Evolutionary conservation across 2,113 vertebrate species (phyloP), one percentile per base, ranked within the genome.

Genomic region (Lagenorhynchus albirostris): DNA sequence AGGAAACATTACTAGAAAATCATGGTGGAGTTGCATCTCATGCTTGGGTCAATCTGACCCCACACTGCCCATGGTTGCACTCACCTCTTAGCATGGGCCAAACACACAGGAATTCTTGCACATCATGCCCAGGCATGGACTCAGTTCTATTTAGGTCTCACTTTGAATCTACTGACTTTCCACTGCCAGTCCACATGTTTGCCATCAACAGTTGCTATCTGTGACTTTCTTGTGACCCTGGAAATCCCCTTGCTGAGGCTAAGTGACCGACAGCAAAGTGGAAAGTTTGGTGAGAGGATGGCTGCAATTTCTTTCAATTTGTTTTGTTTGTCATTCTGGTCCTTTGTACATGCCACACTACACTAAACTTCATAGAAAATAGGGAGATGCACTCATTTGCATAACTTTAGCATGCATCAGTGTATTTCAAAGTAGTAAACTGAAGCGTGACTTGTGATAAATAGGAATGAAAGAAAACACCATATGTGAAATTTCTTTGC

Each of bases 51-150:
- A 29, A 0, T 74, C 70, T 89, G 71, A 15, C 67, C 17, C 14
- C 17, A 41, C 20, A 41, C 26, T 4, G 0, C 3, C 20, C 0
- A 5, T 7, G 14, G 3, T 9, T 62, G 76, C 38, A 31, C 13
- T 88, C 33, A 1, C 60, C 13, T 18, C 44, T 0, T 10, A 2
- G 3, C 7, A 55, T 26, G 15, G 6, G 5, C 0, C n/a, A 50
- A 44, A 3, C 17, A 26, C 15, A 33, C 1, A 29, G 62, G 9
- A 41, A 79, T 4, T 15, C 6, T 38, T 47, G 26, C 1, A 6
- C 15, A 23, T 1, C 3, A 1, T 55, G 8, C 14, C 10, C 36
- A 73, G 8, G 2, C 38, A 1, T 14, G 67, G 33, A 17, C 3
- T 44, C 50, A 63, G 3, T 29, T 60, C 44, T 38, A 17, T 8